These are phyloP conservation scores for Cyclura pinguis DNA, from an alignment of 2,797 vertebrate species.

Conservation along the genomic window DNA sequence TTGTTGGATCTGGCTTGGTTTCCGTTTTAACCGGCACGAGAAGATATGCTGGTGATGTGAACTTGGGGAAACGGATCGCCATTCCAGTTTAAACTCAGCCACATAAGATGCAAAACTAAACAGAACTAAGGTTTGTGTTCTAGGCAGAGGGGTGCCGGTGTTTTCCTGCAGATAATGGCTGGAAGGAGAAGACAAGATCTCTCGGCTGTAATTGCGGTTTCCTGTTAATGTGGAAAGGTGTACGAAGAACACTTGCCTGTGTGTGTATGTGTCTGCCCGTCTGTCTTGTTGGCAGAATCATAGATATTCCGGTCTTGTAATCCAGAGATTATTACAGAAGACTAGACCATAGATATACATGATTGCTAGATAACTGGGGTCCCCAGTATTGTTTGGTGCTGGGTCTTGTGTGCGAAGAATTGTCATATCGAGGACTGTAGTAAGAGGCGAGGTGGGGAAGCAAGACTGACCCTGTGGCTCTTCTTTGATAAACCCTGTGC, in stretches of 20 bases:
- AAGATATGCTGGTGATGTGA: neutral
- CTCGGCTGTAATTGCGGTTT: neutral
- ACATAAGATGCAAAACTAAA: too few relatives aligned
- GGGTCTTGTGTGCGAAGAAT: neutral
- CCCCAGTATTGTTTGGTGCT: too few relatives aligned
- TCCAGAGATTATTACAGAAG: too few relatives aligned
- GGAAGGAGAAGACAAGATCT: neutral
- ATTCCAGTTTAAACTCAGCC: neutral
- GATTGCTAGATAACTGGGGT: neutral
- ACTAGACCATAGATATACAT: too few relatives aligned
- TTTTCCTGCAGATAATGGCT: neutral
- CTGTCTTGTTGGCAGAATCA: neutral
- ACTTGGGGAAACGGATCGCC: accelerated
- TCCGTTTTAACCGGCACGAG: neutral
- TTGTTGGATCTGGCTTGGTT: neutral
- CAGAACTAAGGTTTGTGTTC: too few relatives aligned
- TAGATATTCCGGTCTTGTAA: neutral
- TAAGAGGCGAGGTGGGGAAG: neutral
- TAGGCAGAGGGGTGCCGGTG: neutral
- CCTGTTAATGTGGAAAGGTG: neutral
- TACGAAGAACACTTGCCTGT: too few relatives aligned
- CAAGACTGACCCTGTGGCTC: neutral
- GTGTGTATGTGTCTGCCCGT: too few relatives aligned
- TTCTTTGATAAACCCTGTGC: too few relatives aligned
- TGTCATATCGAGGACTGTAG: neutral